Conservation (phyloP, 2,888 invertebrate genomes). For the Lucinisca nassula region DNA sequence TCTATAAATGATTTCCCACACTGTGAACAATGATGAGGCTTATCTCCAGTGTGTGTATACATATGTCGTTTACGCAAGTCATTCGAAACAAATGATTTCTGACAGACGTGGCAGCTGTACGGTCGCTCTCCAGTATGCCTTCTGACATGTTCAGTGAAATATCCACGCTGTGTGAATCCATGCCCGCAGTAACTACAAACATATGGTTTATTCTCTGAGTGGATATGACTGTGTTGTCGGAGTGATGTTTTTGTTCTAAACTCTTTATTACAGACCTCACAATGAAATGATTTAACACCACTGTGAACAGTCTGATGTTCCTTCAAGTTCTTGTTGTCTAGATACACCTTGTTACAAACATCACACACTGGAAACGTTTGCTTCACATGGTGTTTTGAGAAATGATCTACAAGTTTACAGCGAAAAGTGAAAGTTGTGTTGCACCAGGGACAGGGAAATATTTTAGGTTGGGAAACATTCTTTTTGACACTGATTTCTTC, state of each 20-base stretch:
- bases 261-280: conserved; percentile 46
- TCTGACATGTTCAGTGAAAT: conserved; percentile 60
- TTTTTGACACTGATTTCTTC: neutral
- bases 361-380: conserved; percentile 53
- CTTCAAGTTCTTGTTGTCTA: conserved; percentile 55
- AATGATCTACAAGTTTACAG: conserved; percentile 58
- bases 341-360: conserved; percentile 39
- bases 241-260: conserved; percentile 64
- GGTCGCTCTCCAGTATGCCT: conserved; percentile 65
- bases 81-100: conserved; percentile 62
- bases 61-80: conserved; percentile 58
- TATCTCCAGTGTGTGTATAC: conserved; percentile 58
- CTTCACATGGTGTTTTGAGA: conserved; percentile 41
- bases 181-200: conserved; percentile 66
- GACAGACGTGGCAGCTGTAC: conserved; percentile 59
- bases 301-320: conserved; percentile 58
- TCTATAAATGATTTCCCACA: conserved; percentile 66
- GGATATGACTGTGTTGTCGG: conserved; percentile 57
- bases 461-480: neutral
- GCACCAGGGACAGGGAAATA: conserved; percentile 4
- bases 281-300: conserved; percentile 33
- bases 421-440: conserved; percentile 30
- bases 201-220: conserved; percentile 61
- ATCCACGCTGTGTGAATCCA: conserved; percentile 67
- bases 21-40: conserved; percentile 53